A percentile compares a stretch with the other conserved stretches of the same genome.
phyloP scores from a whole-genome alignment of 2,113 vertebrate genomes.

The Eubucco bourcierii region DNA sequence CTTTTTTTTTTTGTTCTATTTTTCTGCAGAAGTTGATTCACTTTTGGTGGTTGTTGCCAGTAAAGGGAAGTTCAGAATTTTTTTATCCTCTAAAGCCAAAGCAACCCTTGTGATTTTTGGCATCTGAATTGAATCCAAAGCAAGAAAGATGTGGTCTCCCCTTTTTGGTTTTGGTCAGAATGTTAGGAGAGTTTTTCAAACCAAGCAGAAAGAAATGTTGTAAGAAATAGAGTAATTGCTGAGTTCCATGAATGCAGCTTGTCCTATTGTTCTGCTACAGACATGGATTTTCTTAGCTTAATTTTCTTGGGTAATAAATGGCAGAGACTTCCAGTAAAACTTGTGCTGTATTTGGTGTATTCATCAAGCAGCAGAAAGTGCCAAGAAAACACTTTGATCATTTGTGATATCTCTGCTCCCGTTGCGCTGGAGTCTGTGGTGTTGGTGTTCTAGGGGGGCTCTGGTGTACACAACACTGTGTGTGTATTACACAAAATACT shows the following conservation, averaged over 20 bases:
- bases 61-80: not conserved
- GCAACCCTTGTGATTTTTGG: conserved; percentile 9
- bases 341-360: not conserved
- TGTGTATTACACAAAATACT: not conserved
- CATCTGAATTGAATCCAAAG: not conserved
- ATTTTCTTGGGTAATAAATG: not conserved
- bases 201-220: not conserved
- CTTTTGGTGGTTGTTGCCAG: not conserved
- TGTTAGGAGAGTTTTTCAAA: not conserved
- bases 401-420: not conserved
- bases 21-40: not conserved
- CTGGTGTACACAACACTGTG: not conserved
- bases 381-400: not conserved
- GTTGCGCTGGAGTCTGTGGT: not conserved
- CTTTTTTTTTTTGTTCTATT: not conserved
- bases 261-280: not conserved
- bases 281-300: not conserved
- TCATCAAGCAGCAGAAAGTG: not conserved
- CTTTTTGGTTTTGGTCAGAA: not conserved
- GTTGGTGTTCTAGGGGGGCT: rapidly evolving
- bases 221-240: not conserved
- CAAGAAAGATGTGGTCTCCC: not conserved
- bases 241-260: not conserved
- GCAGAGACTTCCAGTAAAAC: not conserved
- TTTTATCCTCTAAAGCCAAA: not conserved